Evolutionary conservation across 2,888 invertebrate genomes (phyloP), one percentile per base, ranked within the genome.

Genomic region (Ferrisia virgata): DNA sequence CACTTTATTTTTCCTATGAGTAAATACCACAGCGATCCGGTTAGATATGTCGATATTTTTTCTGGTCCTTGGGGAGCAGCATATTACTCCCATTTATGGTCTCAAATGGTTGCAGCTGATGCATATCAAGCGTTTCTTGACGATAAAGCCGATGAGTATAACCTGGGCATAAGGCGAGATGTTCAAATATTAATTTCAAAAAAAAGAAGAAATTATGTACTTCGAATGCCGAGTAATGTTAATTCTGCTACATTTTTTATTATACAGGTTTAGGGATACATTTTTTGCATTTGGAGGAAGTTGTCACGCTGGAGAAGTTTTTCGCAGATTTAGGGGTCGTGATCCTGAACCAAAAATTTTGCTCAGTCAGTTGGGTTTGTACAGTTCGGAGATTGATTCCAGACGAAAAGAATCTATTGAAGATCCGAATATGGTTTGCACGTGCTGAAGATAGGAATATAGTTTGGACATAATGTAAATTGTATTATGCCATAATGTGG

Each of bases 101-200:
- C 97, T 0, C 91, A 91, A 87, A 93, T 98, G 92, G 91, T 97
- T 79, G 97, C 97, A 0, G 96, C 97, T 0, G 98, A 98, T 89
- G 92, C 94, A 40, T 96, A 93, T 88, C 93, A 94, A 88, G 94
- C 95, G 79, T 97, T 98, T 88, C 91, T 93, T 85, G 95, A 95
- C 88, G 92, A 87, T 8, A 89, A 89, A 3, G 85, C 89, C 11
- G 88, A 89, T 40, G 79, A 85, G 28, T 86, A 86, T 58, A 82
- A 76, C 33, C 84, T 87, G 84, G 88, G 88, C 76, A 39, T 85
- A 8, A 87, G 88, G 88, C 88, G 85, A 79, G 33, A 40, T 39
- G 9, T 25, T 25, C 1, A 39, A n/a, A n/a, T 0, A 18, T 4
- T 40, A 2, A n/a, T 40, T 18, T 22, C 9, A 31, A 18, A 76